Evolutionary conservation across 2,797 vertebrate species (phyloP).

Genomic region (Tamandua tetradactyla): DNA sequence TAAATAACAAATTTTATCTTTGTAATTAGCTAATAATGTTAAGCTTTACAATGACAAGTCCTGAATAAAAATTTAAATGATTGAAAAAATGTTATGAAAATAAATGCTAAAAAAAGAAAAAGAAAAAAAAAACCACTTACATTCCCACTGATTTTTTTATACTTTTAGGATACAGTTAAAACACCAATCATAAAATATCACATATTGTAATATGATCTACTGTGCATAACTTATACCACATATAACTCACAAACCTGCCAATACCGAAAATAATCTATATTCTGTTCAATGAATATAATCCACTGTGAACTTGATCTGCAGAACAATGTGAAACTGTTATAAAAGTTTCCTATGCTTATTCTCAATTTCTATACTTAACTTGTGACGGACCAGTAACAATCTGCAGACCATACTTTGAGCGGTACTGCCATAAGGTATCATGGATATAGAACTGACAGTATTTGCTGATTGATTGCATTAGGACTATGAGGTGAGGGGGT

Average conservation of each 20-base stretch:
- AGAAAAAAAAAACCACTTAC: too few relatives aligned
- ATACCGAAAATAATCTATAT: background rate
- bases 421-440: background rate
- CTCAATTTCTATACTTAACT: background rate
- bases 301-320: background rate
- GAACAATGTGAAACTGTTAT: background rate
- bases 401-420: background rate
- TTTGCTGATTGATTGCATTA: background rate
- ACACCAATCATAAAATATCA: background rate
- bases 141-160: background rate
- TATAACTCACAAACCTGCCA: background rate
- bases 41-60: background rate
- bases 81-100: background rate
- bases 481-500: too few relatives aligned
- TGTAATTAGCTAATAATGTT: background rate
- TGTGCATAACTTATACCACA: fast-evolving
- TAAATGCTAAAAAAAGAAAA: too few relatives aligned
- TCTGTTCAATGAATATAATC: background rate
- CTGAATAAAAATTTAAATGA: slow-evolving; percentile 17
- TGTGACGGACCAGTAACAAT: background rate
- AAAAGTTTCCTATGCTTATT: background rate
- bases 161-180: background rate
- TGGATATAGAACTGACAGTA: background rate
- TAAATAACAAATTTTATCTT: background rate
- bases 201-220: background rate